phyloP scores from a whole-genome alignment of 1,140 invertebrate genomes.

The Brachionus rotundiformis region DNA sequence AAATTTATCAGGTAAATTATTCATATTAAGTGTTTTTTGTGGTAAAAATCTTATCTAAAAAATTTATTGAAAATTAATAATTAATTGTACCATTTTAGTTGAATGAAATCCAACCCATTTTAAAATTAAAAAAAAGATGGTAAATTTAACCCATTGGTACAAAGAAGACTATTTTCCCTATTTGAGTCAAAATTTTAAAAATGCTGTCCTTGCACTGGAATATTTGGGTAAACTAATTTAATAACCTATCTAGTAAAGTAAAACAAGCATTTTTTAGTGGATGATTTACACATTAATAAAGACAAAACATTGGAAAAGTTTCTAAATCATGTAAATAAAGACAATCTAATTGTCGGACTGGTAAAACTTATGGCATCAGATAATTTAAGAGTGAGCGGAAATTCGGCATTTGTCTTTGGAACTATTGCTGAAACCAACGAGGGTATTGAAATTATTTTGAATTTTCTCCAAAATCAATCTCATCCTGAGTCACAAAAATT shows the following conservation, averaged over 20 bases:
- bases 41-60: not conserved
- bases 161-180: conserved; percentile 49
- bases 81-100: not conserved
- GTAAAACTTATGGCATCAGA: conserved; percentile 59
- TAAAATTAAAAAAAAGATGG: not conserved
- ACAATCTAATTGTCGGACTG: conserved; percentile 62
- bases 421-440: conserved; percentile 61
- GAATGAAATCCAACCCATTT: not conserved
- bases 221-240: conserved; percentile 1
- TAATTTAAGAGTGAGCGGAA: conserved; percentile 61
- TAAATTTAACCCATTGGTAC: conserved; percentile 4
- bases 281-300: conserved; percentile 62
- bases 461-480: conserved; percentile 55
- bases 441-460: conserved; percentile 58
- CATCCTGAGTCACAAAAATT: conserved; percentile 56
- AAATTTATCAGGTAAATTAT: not conserved
- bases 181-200: conserved; percentile 36
- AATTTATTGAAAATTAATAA: not conserved
- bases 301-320: conserved; percentile 60
- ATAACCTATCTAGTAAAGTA: not conserved
- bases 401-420: conserved; percentile 63
- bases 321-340: conserved; percentile 60
- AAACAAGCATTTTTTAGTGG: conserved; percentile 56
- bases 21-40: not conserved
- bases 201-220: conserved; percentile 31